Conservation (phyloP, 2,113 vertebrate species). For the Datnioides undecimradiatus region DNA sequence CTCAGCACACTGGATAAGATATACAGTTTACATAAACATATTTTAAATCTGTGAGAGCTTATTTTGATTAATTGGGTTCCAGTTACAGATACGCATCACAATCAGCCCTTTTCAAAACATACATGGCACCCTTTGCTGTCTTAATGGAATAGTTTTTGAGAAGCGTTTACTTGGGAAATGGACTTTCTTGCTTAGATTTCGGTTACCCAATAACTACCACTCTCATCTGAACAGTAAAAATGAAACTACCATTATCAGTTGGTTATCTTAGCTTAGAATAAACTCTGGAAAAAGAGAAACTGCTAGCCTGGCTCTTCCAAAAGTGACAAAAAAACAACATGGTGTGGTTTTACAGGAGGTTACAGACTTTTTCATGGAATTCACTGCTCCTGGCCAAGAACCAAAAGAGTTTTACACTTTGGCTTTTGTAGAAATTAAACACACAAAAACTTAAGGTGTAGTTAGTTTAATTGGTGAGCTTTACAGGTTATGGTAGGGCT, state of each 20-base stretch:
- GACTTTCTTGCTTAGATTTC: neutral
- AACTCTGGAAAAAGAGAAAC: neutral
- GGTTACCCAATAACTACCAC: neutral
- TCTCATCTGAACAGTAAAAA: neutral
- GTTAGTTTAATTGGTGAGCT: neutral
- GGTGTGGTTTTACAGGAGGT: neutral
- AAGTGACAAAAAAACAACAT: neutral
- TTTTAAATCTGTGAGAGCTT: neutral
- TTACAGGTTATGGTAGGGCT: neutral
- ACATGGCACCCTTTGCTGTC: neutral
- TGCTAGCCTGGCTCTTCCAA: neutral
- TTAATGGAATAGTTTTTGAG: neutral
- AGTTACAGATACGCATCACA: neutral
- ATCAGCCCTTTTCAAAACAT: neutral
- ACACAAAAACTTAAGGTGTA: neutral
- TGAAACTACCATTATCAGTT: neutral
- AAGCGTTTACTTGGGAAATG: neutral
- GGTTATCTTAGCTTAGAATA: neutral
- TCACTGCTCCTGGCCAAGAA: neutral
- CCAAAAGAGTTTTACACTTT: neutral
- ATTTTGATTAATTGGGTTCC: neutral
- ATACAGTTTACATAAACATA: conserved; percentile 21
- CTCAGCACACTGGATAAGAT: neutral
- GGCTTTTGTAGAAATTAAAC: neutral
- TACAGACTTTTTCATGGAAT: neutral